Base-by-base conservation (phyloP, 2,797 vertebrate species). In the Rhinella marina region DNA sequence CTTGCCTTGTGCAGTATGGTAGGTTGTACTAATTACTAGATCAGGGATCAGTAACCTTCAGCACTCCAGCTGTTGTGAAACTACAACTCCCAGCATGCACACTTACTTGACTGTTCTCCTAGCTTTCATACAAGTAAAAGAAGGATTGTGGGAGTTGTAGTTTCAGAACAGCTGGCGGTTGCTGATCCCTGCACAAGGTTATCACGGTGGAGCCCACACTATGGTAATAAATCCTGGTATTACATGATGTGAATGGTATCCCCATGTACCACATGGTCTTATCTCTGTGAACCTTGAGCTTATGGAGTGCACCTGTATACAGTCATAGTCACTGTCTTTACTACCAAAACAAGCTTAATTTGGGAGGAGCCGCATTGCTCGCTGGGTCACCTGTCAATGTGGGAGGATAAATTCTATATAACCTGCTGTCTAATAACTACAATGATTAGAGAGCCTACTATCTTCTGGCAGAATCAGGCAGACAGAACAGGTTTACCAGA, bases 331-430 rank as follows among this genome's bases (percentile, higher is more conserved):
- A 59, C 79, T 86, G 77, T 12, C 62, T 84, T 17, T 68, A 25
- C 62, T 80, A 70, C 23, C 23, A 25, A 32, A 8, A 81, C 11
- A 77, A 17, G 57, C 21, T 14, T 27, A 52, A 72, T 52, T 85
- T 85, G 77, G 82, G 87, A 88, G 83, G 83, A 85, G 78, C 52
- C 57, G 79, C 72, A 56, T 66, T 12, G 3, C 59, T 87, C 19
- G 16, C 27, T 86, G 70, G 50, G 59, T 76, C 78, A 88, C 70
- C 66, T 77, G 17, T n/a, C 19, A 72, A 59, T 78, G 78, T 88
- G 88, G 88, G 88, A 86, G 88, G 84, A 86, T 73, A 29, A 64
- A 21, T 32, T 4, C 62, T 72, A 88, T 88, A 86, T 81, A 82
- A 82, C 50, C 13, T 75, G 32, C 17, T 81, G 29, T 64, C 56